phyloP scores from a whole-genome alignment of 2,113 vertebrate genomes.

The Falcunculus frontatus region DNA sequence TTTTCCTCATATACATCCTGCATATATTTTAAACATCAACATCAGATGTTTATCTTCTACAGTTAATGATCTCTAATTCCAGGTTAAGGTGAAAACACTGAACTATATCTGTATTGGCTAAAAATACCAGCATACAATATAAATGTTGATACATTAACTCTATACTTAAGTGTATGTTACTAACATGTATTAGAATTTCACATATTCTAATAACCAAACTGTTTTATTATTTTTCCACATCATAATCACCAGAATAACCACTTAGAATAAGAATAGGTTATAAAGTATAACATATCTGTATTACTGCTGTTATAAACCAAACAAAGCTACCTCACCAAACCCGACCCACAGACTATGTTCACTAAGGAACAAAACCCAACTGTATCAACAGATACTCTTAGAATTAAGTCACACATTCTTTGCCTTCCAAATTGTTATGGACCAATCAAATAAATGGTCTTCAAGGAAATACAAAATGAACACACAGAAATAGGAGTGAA shows the following conservation, averaged over 20 bases:
- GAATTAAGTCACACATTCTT: background rate
- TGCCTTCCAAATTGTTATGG: background rate
- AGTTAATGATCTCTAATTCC: background rate
- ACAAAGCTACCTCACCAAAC: background rate
- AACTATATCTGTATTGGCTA: background rate
- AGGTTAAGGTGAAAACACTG: background rate
- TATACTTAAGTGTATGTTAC: background rate
- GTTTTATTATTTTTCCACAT: background rate
- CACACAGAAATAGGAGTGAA: background rate
- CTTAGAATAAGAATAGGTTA: background rate
- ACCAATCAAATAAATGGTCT: background rate
- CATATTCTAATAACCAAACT: background rate
- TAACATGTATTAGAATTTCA: background rate
- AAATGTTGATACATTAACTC: background rate
- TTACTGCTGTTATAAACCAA: background rate
- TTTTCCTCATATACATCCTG: background rate
- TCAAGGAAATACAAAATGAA: background rate
- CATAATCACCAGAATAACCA: background rate
- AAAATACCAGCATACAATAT: background rate
- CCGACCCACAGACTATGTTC: fast-evolving
- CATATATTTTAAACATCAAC: background rate
- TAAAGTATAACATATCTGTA: background rate
- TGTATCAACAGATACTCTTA: background rate
- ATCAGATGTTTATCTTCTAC: background rate
- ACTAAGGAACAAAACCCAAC: background rate